A percentile compares a stretch with the other conserved stretches of the same genome.
phyloP scores from a whole-genome alignment of 1,140 invertebrate genomes.

The Calephelis nemesis region DNA sequence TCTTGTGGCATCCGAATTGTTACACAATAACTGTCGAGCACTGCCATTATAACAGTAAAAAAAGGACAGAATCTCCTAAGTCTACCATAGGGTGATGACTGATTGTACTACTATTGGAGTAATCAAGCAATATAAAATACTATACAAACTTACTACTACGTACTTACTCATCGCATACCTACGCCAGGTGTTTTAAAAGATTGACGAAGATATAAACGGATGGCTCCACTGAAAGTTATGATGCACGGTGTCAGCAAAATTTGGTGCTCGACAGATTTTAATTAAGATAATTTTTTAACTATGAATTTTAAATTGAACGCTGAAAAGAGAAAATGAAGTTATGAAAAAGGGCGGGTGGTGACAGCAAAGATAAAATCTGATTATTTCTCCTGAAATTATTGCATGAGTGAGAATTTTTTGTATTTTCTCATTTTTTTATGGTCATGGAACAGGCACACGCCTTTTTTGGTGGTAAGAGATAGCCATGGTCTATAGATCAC shows the following conservation, averaged over 20 bases:
- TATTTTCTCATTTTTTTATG: neutral
- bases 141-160: no score
- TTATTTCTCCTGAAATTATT: neutral
- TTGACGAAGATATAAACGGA: neutral
- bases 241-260: neutral
- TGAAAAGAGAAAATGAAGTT: slow-evolving; percentile 7
- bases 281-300: slow-evolving; percentile 15
- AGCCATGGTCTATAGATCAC: no score
- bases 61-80: no score
- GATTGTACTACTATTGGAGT: no score
- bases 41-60: no score
- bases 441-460: neutral
- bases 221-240: neutral
- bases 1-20: no score
- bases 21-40: no score
- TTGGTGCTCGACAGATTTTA: slow-evolving; percentile 5
- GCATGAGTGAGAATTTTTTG: neutral
- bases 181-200: no score
- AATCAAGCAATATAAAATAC: no score
- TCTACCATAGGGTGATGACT: no score
- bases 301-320: slow-evolving; percentile 9
- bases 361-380: neutral
- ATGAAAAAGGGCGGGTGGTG: neutral
- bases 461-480: neutral
- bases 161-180: no score